A percentile compares a stretch with the other conserved stretches of the same genome.
Evolutionary conservation across 2,113 vertebrate species (phyloP).

Genomic region (Delphinus delphis): DNA sequence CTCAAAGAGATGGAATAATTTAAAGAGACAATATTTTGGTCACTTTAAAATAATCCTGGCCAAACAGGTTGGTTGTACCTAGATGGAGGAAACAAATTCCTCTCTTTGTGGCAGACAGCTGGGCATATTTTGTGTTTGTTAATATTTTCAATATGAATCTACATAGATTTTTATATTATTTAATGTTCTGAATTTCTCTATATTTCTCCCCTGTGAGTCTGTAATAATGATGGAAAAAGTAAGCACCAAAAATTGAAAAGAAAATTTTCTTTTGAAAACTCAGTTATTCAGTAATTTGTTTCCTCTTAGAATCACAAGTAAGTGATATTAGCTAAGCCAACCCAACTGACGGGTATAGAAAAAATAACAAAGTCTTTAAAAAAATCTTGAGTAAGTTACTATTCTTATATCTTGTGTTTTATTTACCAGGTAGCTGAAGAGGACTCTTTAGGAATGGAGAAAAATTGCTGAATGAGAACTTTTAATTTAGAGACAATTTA

Average conservation of each 20-base stretch:
- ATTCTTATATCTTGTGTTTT: not conserved
- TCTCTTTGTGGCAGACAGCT: not conserved
- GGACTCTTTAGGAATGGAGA: not conserved
- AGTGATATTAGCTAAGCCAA: not conserved
- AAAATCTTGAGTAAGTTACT: not conserved
- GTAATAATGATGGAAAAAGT: not conserved
- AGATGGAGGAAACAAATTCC: not conserved
- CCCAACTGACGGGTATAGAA: not conserved
- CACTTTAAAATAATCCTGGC: not conserved
- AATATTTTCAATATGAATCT: not conserved
- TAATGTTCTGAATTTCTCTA: not conserved
- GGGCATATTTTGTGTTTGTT: not conserved
- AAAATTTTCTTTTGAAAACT: not conserved
- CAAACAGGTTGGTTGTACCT: not conserved
- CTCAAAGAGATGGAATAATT: not conserved
- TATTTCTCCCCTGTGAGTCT: not conserved
- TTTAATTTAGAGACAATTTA: not conserved
- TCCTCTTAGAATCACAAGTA: not conserved
- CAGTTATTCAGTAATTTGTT: not conserved
- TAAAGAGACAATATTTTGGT: not conserved
- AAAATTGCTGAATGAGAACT: not conserved
- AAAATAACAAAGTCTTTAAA: not conserved
- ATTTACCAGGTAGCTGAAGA: not conserved
- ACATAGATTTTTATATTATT: not conserved
- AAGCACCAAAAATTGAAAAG: not conserved